These are phyloP conservation scores for Lepidurus packardi DNA, from an alignment of 1,140 invertebrate genomes.

Conservation along the genomic window DNA sequence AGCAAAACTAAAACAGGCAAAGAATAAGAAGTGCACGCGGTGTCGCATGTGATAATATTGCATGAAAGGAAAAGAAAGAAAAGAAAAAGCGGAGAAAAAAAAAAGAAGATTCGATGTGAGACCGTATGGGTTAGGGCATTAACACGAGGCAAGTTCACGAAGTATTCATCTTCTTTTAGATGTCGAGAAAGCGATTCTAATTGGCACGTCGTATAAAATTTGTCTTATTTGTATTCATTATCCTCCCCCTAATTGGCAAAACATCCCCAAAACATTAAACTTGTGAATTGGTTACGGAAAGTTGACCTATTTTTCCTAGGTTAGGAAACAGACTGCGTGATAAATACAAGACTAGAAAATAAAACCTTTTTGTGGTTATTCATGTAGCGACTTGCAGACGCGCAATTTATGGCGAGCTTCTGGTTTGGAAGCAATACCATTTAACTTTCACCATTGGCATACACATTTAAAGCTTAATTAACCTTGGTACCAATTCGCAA, in stretches of 20 bases:
- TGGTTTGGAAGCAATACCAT: too few relatives aligned
- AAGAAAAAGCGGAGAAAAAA: too few relatives aligned
- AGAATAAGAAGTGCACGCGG: slow-evolving; percentile 1
- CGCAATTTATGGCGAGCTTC: background rate
- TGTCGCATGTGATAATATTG: background rate
- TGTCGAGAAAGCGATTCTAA: background rate
- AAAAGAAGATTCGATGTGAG: too few relatives aligned
- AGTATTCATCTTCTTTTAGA: background rate
- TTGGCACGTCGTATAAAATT: background rate
- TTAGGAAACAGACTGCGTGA: background rate
- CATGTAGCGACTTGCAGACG: background rate
- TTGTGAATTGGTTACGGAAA: background rate
- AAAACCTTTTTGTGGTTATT: background rate
- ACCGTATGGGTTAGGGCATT: background rate
- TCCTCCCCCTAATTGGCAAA: background rate
- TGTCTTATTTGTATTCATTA: background rate
- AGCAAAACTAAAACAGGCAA: background rate
- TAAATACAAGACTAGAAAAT: background rate
- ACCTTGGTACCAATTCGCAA: too few relatives aligned
- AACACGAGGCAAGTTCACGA: background rate
- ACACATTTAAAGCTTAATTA: too few relatives aligned
- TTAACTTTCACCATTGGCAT: too few relatives aligned
- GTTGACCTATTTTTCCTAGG: background rate
- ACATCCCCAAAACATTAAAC: background rate
- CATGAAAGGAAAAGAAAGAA: background rate